These are phyloP conservation scores for Dolichoris vasculosae DNA, from an alignment of 1,140 invertebrate genomes.

Conservation along the genomic window DNA sequence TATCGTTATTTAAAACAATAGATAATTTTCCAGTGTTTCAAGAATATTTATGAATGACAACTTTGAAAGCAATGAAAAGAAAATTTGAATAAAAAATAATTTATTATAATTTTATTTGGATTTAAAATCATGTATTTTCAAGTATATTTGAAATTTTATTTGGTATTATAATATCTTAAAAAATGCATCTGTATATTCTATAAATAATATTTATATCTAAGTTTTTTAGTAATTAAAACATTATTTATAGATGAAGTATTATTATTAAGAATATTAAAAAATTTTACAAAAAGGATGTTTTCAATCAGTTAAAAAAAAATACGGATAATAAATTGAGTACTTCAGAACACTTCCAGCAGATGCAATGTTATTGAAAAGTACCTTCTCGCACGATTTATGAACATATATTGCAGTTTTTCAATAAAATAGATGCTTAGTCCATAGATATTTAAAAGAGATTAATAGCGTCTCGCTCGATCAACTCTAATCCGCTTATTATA, in stretches of 20 bases:
- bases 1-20: background rate
- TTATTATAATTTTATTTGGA: no score
- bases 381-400: conserved; percentile 33
- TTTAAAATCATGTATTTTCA: no score
- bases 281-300: no score
- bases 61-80: background rate
- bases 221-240: no score
- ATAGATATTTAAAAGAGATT: background rate
- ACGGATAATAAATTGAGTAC: background rate
- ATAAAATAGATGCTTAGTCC: background rate
- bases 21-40: background rate
- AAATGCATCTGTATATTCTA: no score
- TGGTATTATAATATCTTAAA: no score
- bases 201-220: no score
- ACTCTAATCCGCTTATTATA: background rate
- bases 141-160: no score
- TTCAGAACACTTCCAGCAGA: background rate
- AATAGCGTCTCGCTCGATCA: background rate
- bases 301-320: no score
- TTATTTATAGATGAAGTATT: no score
- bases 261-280: no score
- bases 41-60: background rate
- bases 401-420: background rate
- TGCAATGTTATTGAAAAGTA: conserved; percentile 34
- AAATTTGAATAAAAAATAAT: no score